phyloP scores from a whole-genome alignment of 64 coral and sea anemone genomes.

The Acropora tenuis region DNA sequence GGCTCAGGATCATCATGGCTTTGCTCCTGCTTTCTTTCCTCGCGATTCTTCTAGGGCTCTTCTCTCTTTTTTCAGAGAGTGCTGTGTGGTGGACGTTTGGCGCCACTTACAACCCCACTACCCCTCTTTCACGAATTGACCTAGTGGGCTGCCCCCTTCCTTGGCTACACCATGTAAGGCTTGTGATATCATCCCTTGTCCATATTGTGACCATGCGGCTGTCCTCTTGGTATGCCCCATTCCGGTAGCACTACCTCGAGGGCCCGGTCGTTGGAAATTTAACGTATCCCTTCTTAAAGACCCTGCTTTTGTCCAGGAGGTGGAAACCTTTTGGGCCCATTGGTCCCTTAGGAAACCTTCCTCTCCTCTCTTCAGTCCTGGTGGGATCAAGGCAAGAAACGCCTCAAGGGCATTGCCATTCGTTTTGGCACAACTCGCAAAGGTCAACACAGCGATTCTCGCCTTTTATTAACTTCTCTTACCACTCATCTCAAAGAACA shows the following conservation, averaged over 20 bases:
- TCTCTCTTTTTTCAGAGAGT: background rate
- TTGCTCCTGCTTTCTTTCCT: background rate
- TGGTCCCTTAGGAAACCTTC: background rate
- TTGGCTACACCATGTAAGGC: background rate
- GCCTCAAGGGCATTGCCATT: conserved; percentile 11
- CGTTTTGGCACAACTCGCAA: background rate
- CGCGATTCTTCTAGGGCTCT: background rate
- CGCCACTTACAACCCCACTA: background rate
- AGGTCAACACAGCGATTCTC: too few relatives aligned
- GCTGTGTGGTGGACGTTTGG: background rate
- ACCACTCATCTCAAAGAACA: too few relatives aligned
- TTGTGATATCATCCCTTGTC: conserved; percentile 5
- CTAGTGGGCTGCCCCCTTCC: background rate
- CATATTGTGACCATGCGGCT: conserved; percentile 53
- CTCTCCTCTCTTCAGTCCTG: background rate
- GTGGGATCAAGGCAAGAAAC: conserved; percentile 36
- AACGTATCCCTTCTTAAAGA: background rate
- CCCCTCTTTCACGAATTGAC: background rate
- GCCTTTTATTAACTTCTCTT: too few relatives aligned
- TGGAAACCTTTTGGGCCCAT: background rate
- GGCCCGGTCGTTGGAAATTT: conserved; percentile 31
- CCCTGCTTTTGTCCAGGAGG: background rate
- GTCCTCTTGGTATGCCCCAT: background rate
- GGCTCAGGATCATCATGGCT: background rate
- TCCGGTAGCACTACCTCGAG: background rate